These are phyloP conservation scores for Brachionus sp. DNA, from an alignment of 1,140 invertebrate species.

Conservation along the genomic window DNA sequence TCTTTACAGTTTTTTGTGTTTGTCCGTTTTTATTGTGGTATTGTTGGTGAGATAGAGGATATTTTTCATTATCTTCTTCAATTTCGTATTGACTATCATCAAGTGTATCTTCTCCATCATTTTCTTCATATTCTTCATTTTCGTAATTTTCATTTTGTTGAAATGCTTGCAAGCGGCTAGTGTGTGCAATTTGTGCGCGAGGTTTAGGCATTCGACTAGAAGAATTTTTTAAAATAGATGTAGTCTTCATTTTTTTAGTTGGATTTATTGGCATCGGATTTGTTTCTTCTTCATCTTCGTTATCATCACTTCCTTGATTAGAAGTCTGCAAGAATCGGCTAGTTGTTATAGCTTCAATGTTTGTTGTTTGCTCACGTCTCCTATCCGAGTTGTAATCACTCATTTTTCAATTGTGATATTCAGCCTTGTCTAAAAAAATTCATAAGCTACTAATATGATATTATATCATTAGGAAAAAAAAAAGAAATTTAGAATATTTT, in stretches of 20 bases:
- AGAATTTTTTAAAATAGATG: conserved; percentile 20
- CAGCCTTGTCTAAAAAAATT: no score
- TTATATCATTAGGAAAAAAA: background rate
- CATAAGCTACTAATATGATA: no score
- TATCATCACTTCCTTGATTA: conserved; percentile 7
- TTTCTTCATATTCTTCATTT: background rate
- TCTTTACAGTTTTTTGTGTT: background rate
- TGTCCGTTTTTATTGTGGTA: background rate
- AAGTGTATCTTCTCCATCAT: background rate
- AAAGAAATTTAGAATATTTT: background rate
- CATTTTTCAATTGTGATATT: background rate
- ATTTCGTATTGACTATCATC: background rate
- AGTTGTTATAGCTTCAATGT: background rate
- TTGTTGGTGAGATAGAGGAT: background rate
- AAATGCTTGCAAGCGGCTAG: background rate
- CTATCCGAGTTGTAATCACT: background rate
- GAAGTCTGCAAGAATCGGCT: background rate
- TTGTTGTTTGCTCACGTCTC: background rate
- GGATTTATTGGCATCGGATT: background rate
- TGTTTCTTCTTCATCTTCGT: background rate
- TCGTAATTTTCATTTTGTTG: background rate
- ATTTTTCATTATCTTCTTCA: conserved; percentile 24
- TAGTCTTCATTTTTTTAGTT: background rate
- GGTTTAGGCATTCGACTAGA: background rate
- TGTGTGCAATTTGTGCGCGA: background rate